Evolutionary conservation across 2,113 vertebrate genomes (phyloP).

Genomic region (Periophthalmus modestus): DNA sequence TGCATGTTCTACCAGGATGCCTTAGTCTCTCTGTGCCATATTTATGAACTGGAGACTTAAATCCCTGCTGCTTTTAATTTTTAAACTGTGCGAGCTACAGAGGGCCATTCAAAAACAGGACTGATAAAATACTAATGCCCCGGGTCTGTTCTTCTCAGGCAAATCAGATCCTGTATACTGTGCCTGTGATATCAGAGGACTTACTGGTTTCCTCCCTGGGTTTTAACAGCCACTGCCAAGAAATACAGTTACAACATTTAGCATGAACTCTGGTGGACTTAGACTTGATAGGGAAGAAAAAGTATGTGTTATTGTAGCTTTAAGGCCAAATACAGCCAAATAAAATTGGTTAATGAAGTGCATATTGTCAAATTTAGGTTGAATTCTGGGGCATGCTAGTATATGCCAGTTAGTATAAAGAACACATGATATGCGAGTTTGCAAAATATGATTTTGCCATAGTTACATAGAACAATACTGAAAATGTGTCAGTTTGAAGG

Average conservation of each 20-base stretch:
- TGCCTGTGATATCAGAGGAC: not conserved
- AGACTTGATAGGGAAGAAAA: not conserved
- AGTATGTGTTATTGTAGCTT: not conserved
- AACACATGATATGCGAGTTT: not conserved
- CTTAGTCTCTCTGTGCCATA: not conserved
- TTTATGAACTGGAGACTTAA: slow-evolving; percentile 9
- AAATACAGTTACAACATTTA: slow-evolving; percentile 5
- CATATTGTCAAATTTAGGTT: not conserved
- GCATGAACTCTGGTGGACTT: not conserved
- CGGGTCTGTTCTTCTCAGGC: not conserved
- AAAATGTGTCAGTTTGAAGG: too few species aligned
- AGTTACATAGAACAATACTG: not conserved
- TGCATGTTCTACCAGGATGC: slow-evolving; percentile 1
- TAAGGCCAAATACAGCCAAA: not conserved
- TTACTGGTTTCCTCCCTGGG: not conserved
- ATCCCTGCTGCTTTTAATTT: slow-evolving; percentile 6
- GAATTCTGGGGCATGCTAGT: not conserved
- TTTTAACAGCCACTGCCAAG: slow-evolving; percentile 1
- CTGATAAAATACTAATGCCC: slow-evolving; percentile 11
- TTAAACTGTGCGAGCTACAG: slow-evolving; percentile 5
- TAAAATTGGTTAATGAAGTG: not conserved
- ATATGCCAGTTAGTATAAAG: not conserved
- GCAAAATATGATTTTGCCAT: not conserved
- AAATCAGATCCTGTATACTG: not conserved
- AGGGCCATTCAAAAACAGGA: slow-evolving; percentile 4